phyloP scores from a whole-genome alignment of 2,797 vertebrate species.

The Gadopsis bispinosus region DNA sequence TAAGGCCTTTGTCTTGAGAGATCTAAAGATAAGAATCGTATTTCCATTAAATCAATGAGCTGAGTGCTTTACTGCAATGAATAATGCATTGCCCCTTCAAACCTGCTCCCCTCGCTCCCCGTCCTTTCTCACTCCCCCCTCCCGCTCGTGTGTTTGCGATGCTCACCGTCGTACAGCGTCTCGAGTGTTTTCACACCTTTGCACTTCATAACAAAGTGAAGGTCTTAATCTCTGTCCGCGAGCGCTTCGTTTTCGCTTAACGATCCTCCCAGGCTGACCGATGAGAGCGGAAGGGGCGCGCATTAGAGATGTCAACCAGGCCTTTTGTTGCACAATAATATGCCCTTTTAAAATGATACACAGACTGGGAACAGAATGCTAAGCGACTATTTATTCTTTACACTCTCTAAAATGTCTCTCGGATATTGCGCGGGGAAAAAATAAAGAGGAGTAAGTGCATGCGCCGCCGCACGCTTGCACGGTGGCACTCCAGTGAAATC shows the following conservation, averaged over 20 bases:
- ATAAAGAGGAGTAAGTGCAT: background rate
- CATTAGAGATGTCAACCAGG: slow-evolving; percentile 29
- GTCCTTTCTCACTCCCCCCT: slow-evolving; percentile 35
- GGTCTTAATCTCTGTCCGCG: slow-evolving; percentile 64
- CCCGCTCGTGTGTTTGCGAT: slow-evolving; percentile 56
- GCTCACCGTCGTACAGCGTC: slow-evolving; percentile 53
- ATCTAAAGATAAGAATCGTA: slow-evolving; percentile 84
- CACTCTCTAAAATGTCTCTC: background rate
- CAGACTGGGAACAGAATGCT: slow-evolving; percentile 15
- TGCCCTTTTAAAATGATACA: slow-evolving; percentile 51
- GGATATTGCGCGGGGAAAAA: background rate
- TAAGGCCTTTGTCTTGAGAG: slow-evolving; percentile 79
- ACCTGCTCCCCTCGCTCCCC: slow-evolving; percentile 50
- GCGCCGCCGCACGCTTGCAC: too few relatives aligned
- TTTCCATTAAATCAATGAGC: slow-evolving; percentile 86
- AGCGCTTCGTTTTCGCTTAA: slow-evolving; percentile 70
- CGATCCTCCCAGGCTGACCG: slow-evolving; percentile 58
- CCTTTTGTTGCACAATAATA: slow-evolving; percentile 26
- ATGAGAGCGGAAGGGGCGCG: slow-evolving; percentile 40
- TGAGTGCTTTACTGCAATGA: slow-evolving; percentile 79
- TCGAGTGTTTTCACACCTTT: slow-evolving; percentile 80
- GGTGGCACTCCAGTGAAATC: slow-evolving; percentile 4
- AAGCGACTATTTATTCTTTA: slow-evolving; percentile 29
- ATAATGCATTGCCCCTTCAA: slow-evolving; percentile 78
- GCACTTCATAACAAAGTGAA: slow-evolving; percentile 79